These are phyloP conservation scores for Dendroctonus ponderosae DNA, from an alignment of 1,140 invertebrate species.

Conservation along the genomic window DNA sequence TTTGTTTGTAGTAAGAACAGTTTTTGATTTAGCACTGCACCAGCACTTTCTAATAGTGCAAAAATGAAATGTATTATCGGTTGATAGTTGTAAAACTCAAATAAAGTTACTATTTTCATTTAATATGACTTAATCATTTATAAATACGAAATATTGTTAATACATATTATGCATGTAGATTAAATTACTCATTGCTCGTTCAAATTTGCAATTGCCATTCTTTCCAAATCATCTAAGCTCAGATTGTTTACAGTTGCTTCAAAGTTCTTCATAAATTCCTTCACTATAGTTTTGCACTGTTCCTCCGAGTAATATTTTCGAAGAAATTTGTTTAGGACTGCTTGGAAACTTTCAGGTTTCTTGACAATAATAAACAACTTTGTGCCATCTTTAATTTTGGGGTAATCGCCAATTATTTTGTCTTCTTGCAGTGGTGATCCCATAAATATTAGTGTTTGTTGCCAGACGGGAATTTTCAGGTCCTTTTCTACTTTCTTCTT, in stretches of 20 bases:
- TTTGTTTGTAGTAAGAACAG: too few species aligned
- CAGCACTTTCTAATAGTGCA: too few species aligned
- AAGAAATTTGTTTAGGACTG: constrained; percentile 51
- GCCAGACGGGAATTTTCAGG: constrained; percentile 52
- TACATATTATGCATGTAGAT: too few species aligned
- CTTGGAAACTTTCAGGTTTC: constrained; percentile 52
- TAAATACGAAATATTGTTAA: too few species aligned
- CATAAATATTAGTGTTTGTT: constrained; percentile 53
- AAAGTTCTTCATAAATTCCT: constrained; percentile 55
- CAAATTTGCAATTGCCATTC: constrained; percentile 49
- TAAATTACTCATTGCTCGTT: neutral
- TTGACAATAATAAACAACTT: constrained; percentile 55
- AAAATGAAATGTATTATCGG: too few species aligned
- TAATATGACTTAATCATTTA: too few species aligned
- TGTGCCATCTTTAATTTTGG: constrained; percentile 55
- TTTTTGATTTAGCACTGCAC: too few species aligned
- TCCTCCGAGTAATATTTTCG: constrained; percentile 53
- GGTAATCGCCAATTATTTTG: constrained; percentile 52
- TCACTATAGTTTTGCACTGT: constrained; percentile 50
- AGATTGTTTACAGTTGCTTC: constrained; percentile 52
- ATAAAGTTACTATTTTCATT: too few species aligned
- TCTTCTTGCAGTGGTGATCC: constrained; percentile 55
- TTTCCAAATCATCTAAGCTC: constrained; percentile 56
- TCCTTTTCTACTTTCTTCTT: constrained; percentile 53
- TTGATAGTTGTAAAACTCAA: too few species aligned